Conservation (phyloP, 2,888 invertebrate species). For the Sericinus montela region DNA sequence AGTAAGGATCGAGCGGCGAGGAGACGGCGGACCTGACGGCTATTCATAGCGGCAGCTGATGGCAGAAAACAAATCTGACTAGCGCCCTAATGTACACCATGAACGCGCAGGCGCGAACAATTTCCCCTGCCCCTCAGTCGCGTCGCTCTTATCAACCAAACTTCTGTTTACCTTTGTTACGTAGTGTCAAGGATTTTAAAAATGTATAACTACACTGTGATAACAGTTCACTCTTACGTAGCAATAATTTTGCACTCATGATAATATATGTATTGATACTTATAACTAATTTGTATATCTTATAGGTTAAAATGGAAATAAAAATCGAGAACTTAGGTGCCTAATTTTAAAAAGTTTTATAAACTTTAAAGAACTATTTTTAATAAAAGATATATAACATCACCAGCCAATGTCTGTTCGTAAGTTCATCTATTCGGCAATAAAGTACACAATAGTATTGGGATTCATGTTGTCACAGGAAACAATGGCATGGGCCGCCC, state of each 20-base stretch:
- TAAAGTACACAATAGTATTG: no score
- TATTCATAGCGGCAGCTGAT: constrained; percentile 47
- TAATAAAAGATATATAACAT: no score
- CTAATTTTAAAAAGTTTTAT: no score
- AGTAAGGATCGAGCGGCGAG: constrained; percentile 38
- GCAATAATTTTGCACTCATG: neutral
- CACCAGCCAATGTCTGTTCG: no score
- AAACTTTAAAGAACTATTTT: no score
- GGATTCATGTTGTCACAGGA: no score
- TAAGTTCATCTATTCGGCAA: no score
- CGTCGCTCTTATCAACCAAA: constrained; percentile 45
- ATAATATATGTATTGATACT: no score
- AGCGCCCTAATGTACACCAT: constrained; percentile 40
- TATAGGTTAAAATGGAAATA: no score
- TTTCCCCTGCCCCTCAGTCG: constrained; percentile 38
- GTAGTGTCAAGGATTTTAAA: constrained; percentile 33
- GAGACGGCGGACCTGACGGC: constrained; percentile 60
- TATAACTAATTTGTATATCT: no score
- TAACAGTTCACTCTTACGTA: neutral
- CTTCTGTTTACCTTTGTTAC: constrained; percentile 48
- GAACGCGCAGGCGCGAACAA: constrained; percentile 68
- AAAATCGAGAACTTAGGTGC: no score
- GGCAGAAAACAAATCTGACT: constrained; percentile 36
- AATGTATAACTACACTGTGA: neutral
- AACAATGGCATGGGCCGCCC: no score